phyloP scores from a whole-genome alignment of 2,888 invertebrate genomes.

The Sepiola atlantica region DNA sequence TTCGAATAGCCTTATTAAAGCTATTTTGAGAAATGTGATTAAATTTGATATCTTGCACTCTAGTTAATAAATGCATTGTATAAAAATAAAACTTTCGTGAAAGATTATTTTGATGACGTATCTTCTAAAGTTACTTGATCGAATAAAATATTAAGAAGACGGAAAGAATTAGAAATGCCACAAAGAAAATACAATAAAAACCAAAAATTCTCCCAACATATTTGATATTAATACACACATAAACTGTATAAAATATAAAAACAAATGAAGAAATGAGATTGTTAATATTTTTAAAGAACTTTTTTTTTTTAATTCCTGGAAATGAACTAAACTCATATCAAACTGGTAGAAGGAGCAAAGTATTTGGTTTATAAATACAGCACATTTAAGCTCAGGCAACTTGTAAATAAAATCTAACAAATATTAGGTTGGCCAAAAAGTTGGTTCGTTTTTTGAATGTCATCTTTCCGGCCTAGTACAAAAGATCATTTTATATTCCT shows the following conservation, averaged over 20 bases:
- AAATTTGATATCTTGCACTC: not conserved
- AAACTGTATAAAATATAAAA: not conserved
- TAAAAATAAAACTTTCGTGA: not conserved
- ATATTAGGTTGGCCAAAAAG: too few relatives aligned
- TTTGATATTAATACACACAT: not conserved
- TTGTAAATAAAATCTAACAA: too few relatives aligned
- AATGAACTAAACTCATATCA: not conserved
- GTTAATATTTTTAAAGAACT: not conserved
- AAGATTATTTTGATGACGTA: not conserved
- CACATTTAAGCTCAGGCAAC: not conserved
- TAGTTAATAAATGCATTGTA: not conserved
- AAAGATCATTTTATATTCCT: too few relatives aligned
- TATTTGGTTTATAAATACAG: not conserved
- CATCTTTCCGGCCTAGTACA: too few relatives aligned
- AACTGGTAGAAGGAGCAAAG: not conserved
- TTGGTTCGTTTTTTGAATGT: too few relatives aligned
- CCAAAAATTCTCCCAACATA: not conserved
- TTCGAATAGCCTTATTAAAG: not conserved
- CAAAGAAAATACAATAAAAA: not conserved
- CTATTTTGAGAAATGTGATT: not conserved
- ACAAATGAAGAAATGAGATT: not conserved
- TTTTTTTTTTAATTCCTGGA: not conserved
- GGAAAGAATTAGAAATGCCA: not conserved
- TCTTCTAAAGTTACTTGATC: not conserved
- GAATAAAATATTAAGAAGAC: not conserved